phyloP scores from a whole-genome alignment of 2,888 invertebrate genomes.

The Pediacus dermestoides region DNA sequence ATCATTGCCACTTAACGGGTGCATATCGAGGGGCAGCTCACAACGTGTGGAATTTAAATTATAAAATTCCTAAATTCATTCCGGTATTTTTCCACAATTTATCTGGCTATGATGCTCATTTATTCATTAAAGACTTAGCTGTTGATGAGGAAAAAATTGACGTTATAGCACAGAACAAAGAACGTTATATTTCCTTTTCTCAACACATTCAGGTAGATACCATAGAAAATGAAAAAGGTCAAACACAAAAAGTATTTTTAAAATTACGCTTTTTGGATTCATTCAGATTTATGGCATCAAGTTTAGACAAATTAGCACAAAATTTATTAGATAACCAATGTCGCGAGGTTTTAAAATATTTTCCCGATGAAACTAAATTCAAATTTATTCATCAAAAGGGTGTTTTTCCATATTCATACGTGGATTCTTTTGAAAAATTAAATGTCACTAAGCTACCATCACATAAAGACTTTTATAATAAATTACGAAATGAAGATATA shows the following conservation, averaged over 20 bases:
- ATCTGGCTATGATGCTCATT: slow-evolving; percentile 30
- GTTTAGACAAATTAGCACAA: slow-evolving; percentile 7
- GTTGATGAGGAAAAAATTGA: slow-evolving; percentile 12
- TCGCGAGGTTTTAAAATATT: no score
- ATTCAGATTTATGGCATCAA: background rate
- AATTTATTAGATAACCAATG: no score
- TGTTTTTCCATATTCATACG: no score
- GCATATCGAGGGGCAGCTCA: slow-evolving; percentile 28
- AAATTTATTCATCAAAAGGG: no score
- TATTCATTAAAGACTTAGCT: slow-evolving; percentile 28
- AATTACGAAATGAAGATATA: slow-evolving; percentile 22
- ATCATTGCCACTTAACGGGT: slow-evolving; percentile 32
- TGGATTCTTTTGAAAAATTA: slow-evolving; percentile 18
- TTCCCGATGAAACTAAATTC: no score
- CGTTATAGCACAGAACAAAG: slow-evolving; percentile 33
- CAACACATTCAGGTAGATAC: slow-evolving; percentile 16
- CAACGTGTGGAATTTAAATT: slow-evolving; percentile 35
- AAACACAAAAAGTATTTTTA: slow-evolving; percentile 8
- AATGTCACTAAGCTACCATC: slow-evolving; percentile 21
- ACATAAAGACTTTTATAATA: slow-evolving; percentile 24
- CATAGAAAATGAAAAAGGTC: background rate
- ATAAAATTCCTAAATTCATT: slow-evolving; percentile 26
- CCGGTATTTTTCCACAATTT: slow-evolving; percentile 37
- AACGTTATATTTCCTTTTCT: slow-evolving; percentile 33
- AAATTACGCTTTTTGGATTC: slow-evolving; percentile 9